These are phyloP conservation scores for Doryteuthis pealeii DNA, from an alignment of 1,140 invertebrate genomes.

Conservation along the genomic window DNA sequence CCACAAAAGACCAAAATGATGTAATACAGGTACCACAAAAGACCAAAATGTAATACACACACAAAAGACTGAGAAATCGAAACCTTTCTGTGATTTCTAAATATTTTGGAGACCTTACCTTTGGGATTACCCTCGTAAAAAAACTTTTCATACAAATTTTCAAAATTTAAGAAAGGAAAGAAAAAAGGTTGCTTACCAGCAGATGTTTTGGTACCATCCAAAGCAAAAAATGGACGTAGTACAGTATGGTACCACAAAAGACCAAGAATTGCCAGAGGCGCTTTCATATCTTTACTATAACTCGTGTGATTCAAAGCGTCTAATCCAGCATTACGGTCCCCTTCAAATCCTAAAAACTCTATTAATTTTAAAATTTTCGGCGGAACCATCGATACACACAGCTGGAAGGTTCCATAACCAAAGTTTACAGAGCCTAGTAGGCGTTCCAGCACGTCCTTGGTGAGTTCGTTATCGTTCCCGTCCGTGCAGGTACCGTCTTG, in stretches of 20 bases:
- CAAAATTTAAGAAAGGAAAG: too few relatives aligned
- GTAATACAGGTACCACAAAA: too few relatives aligned
- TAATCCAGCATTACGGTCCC: conserved; percentile 68
- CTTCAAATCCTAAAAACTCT: conserved; percentile 74
- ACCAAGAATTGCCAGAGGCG: conserved; percentile 71
- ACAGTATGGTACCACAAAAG: conserved; percentile 77
- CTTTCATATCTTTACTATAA: conserved; percentile 71
- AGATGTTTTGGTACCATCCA: conserved; percentile 68
- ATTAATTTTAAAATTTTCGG: conserved; percentile 70
- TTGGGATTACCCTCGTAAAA: too few relatives aligned
- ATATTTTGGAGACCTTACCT: too few relatives aligned
- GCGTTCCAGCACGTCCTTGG: conserved; percentile 60
- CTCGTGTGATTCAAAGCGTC: conserved; percentile 70
- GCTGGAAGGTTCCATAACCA: conserved; percentile 74
- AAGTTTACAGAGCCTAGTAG: conserved; percentile 73
- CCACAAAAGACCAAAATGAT: too few relatives aligned
- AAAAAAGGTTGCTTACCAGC: conserved; percentile 61
- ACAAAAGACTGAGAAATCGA: too few relatives aligned
- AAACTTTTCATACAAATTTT: too few relatives aligned
- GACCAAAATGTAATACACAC: too few relatives aligned
- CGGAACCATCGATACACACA: conserved; percentile 72
- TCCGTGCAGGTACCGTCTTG: conserved; percentile 28
- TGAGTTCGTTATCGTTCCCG: conserved; percentile 46
- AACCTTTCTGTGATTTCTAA: too few relatives aligned
- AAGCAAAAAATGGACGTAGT: conserved; percentile 71